Evolutionary conservation across 2,888 invertebrate genomes (phyloP), one percentile per base, ranked within the genome.

Genomic region (Acleris holmiana): DNA sequence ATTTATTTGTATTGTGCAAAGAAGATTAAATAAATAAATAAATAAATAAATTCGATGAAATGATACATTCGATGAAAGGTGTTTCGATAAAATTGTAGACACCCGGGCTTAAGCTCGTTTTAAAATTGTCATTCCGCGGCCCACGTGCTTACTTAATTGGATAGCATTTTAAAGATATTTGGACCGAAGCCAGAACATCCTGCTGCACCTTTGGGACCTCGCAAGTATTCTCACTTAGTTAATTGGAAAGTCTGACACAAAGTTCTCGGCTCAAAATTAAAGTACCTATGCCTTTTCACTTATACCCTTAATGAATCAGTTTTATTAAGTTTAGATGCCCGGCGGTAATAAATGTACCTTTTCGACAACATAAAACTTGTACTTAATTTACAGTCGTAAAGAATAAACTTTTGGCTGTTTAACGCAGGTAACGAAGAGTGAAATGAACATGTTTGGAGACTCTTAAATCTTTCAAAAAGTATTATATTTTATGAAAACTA

Each of bases 121-220:
- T 41, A 4, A n/a, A n/a, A n/a, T 41, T n/a, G 10, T 1, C n/a
- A 15, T n/a, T 41, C 0, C 0, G 10, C 29, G 29, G 29, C 41
- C n/a, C 2, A n/a, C 15, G 41, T 4, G 19, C 17, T 10, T 17
- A 50, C 47, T 58, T 41, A 64, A 64, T 48, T 58, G 7, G 46
- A 58, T 64, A 29, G 18, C 25, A 64, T 41, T 64, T 64, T 44
- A 7, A 29, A 59, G 41, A 41, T 48, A 59, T 59, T 54, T 64
- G 41, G 64, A 53, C 21, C 8, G 7, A 21, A 41, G 64, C 64
- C 58, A 64, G 40, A 49, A 29, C 19, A 53, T 23, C 53, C 19
- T 29, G 50, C 50, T 46, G 57, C 29, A 59, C 58, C 53, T 48
- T 44, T 17, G 53, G 53, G 64, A 64, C 53, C 53, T 58, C 19